Evolutionary conservation across 2,113 vertebrate species (phyloP).

Genomic region (Willisornis vidua): DNA sequence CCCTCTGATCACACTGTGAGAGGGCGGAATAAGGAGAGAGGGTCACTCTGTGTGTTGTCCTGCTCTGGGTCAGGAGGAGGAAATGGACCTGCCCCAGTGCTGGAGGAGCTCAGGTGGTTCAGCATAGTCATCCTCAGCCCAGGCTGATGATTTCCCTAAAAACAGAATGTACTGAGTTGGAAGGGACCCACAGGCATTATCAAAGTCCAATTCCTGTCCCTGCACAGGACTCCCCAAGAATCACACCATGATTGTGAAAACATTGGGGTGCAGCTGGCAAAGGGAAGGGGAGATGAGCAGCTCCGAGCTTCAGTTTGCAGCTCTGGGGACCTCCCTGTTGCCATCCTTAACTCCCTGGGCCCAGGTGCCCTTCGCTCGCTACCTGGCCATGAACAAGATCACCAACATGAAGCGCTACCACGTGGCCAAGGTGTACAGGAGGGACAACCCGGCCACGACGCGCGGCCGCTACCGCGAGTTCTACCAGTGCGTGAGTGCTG

Average conservation of each 20-base stretch:
- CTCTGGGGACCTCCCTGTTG: fast-evolving
- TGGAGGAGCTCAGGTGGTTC: not conserved
- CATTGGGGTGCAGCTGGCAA: not conserved
- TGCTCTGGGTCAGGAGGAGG: not conserved
- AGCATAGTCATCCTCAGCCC: fast-evolving
- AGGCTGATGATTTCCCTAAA: not conserved
- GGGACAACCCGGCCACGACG: slow-evolving; percentile 93
- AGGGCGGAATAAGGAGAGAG: not conserved
- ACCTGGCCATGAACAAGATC: slow-evolving; percentile 95
- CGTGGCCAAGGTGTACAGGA: slow-evolving; percentile 93
- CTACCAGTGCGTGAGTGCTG: slow-evolving; percentile 92
- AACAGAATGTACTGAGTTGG: not conserved
- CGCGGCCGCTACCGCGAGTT: slow-evolving; percentile 92
- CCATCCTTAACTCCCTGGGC: slow-evolving; percentile 72
- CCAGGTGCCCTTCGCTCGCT: slow-evolving; percentile 95
- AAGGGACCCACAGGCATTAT: fast-evolving
- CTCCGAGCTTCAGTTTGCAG: not conserved
- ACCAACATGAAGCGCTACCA: slow-evolving; percentile 96
- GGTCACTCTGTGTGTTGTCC: fast-evolving
- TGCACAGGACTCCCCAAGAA: not conserved
- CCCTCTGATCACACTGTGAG: not conserved
- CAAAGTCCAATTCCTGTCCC: not conserved
- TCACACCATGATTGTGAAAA: not conserved
- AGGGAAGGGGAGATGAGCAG: fast-evolving
- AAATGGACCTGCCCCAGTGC: not conserved